Percentiles rank a stretch among this genome's conserved stretches.
Evolutionary conservation across 2,113 vertebrate species (phyloP).

Genomic region (Eulacestoma nigropectus): DNA sequence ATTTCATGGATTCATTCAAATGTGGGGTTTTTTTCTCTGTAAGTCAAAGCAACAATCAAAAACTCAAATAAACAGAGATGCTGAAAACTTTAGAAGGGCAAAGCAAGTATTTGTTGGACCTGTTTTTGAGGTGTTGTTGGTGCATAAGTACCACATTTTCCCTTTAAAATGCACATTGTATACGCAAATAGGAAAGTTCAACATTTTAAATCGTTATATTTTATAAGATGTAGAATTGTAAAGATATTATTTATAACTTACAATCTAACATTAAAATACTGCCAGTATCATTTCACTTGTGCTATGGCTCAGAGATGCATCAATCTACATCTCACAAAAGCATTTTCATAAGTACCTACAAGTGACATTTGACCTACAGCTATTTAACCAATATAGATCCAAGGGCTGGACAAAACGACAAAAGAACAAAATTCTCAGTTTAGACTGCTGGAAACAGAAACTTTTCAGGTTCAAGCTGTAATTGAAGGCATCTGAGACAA

Average conservation of each 20-base stretch:
- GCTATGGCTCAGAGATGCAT: neutral
- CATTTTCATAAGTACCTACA: neutral
- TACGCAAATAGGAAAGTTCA: neutral
- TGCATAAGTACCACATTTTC: neutral
- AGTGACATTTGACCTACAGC: neutral
- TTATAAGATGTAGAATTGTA: neutral
- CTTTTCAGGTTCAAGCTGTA: neutral
- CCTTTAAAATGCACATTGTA: rapidly evolving
- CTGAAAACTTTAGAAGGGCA: neutral
- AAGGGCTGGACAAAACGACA: neutral
- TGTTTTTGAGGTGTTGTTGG: neutral
- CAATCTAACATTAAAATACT: neutral
- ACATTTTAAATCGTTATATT: neutral
- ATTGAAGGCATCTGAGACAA: neutral
- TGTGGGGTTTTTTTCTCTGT: neutral
- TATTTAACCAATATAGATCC: neutral
- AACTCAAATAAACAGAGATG: neutral
- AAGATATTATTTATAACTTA: neutral
- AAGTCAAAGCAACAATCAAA: neutral
- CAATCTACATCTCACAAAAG: neutral
- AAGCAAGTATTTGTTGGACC: neutral
- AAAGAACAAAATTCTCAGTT: neutral
- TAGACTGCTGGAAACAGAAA: neutral
- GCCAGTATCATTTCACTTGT: neutral
- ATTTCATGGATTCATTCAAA: neutral